Conservation (phyloP, 2,797 vertebrate species). For the Tapera naevia region DNA sequence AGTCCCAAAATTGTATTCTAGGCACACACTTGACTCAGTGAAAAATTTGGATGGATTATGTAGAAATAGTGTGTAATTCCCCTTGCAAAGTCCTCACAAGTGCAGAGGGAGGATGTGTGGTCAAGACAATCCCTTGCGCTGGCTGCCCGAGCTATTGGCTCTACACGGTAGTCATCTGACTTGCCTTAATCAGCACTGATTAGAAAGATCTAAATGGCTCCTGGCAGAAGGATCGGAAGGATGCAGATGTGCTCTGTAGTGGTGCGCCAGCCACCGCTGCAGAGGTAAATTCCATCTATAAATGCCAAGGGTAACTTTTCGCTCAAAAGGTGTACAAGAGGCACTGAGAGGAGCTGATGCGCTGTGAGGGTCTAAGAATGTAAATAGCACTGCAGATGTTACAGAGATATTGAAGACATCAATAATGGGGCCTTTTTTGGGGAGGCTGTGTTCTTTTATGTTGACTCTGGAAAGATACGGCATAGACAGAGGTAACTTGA, state of each 20-base stretch:
- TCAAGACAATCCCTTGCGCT: background rate
- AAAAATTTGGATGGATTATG: conserved; percentile 48
- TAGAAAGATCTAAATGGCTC: conserved; percentile 53
- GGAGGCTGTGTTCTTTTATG: background rate
- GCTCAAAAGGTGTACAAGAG: background rate
- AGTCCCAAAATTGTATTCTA: conserved; percentile 45
- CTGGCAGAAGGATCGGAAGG: conserved; percentile 22
- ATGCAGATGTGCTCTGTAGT: conserved; percentile 22
- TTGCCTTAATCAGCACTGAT: conserved; percentile 55
- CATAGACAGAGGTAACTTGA: background rate
- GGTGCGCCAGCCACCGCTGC: background rate
- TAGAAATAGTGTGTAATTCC: conserved; percentile 33
- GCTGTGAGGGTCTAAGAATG: background rate
- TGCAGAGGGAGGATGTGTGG: background rate
- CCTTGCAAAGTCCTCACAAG: conserved; percentile 37
- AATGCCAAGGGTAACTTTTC: conserved; percentile 18
- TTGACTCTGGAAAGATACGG: background rate
- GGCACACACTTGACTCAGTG: conserved; percentile 36
- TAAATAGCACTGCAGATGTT: conserved; percentile 16
- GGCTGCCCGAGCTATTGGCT: background rate
- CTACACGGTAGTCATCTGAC: conserved; percentile 8
- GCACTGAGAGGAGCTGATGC: background rate
- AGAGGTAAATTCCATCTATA: conserved; percentile 39
- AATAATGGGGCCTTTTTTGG: background rate
- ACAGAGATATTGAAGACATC: background rate